Evolutionary conservation across 2,113 vertebrate species (phyloP), one percentile per base, ranked within the genome.

Genomic region (Notarius lentiginosus): DNA sequence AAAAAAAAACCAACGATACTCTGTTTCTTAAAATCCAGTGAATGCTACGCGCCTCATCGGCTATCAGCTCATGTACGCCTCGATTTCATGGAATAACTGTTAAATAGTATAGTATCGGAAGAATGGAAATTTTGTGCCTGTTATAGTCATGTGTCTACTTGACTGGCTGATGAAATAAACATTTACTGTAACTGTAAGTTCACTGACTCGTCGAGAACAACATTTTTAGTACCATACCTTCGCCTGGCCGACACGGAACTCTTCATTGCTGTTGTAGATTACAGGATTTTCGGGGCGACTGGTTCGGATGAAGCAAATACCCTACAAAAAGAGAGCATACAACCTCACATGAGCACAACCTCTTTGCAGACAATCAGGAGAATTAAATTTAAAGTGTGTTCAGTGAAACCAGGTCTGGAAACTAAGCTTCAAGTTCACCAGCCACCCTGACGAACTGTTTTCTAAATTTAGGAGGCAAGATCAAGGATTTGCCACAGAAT

Each of bases 241-340:
- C 85, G 96, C 97, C 87, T 98, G 96, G 87, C 97, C 97, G 24
- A 98, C 91, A 83, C 96, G 96, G 93, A 99, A 99, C 66, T 98
- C 96, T 88, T 99, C 98, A 0, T 93, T 97, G 95, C 94, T 97
- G 93, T 95, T 96, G 68, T 99, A 98, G 93, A 99, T 95, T 89
- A 98, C 93, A 81, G 95, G 83, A 11, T 95, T 96, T 92, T 99
- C 97, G 55, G 97, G 98, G 91, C 97, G 97, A 94, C 97, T 97
- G 70, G 97, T 99, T 88, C 97, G 95, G 92, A 99, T 98, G 92
- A 98, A 99, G 91, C 97, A 99, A 93, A 99, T 94, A 82, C 98
- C 97, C 98, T 99, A 88, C 65, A 5, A 85, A 14, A 61, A 34
- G 4, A 47, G 17, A 4, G 20, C 49, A 72, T 11, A 41, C 11